phyloP scores from a whole-genome alignment of 2,113 vertebrate species.

The Ophthalmolycus amberensis region DNA sequence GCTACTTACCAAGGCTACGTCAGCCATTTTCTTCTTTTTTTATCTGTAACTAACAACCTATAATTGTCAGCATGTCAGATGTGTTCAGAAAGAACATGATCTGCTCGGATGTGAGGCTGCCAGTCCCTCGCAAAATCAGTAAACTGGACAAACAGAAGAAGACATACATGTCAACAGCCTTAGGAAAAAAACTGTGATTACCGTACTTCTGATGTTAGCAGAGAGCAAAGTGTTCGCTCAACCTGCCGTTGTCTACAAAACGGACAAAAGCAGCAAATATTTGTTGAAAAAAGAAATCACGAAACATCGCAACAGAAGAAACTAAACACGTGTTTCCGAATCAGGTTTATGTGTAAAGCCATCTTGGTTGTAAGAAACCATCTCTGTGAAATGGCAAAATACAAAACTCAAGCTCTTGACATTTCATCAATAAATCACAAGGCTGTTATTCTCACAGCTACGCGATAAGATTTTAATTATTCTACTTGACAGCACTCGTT shows the following conservation, averaged over 20 bases:
- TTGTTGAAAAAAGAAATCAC: slow-evolving; percentile 15
- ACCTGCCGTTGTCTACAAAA: slow-evolving; percentile 7
- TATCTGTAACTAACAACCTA: not conserved
- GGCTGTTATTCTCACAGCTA: not conserved
- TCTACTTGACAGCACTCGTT: not conserved
- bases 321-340: slow-evolving; percentile 1
- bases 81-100: slow-evolving; percentile 22
- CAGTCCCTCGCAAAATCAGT: slow-evolving; percentile 40
- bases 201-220: slow-evolving; percentile 32
- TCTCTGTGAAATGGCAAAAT: slow-evolving; percentile 4
- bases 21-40: not conserved
- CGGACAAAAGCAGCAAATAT: slow-evolving; percentile 30
- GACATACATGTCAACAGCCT: slow-evolving; percentile 18
- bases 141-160: slow-evolving; percentile 41
- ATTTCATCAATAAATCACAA: not conserved
- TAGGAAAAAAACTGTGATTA: slow-evolving; percentile 38
- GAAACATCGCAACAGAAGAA: not conserved
- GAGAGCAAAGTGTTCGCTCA: slow-evolving; percentile 6
- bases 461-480: slow-evolving; percentile 5
- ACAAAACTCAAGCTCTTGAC: not conserved
- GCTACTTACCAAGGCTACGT: not conserved
- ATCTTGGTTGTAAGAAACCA: not conserved
- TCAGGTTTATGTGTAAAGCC: not conserved
- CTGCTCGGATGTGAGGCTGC: not conserved
- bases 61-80: slow-evolving; percentile 28